A percentile compares a stretch with the other conserved stretches of the same genome.
Conservation (phyloP, 2,888 invertebrate genomes). For the Apamea monoglypha region DNA sequence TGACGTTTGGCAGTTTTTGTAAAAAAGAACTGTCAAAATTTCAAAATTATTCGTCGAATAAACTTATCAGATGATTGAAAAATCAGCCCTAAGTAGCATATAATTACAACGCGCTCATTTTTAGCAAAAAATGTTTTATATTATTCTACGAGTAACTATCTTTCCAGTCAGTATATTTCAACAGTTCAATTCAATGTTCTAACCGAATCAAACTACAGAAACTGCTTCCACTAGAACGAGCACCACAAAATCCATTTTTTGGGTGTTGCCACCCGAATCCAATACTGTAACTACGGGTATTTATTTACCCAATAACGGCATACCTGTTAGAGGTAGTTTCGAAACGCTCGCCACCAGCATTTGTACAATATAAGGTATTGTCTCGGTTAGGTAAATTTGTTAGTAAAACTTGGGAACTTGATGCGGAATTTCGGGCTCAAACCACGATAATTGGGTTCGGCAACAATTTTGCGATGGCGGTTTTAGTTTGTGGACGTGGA, state of each 20-base stretch:
- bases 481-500: conserved; percentile 67
- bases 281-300: conserved; percentile 44
- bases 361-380: conserved; percentile 74
- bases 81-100: too few relatives aligned
- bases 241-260: conserved; percentile 20
- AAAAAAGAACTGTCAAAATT: too few relatives aligned
- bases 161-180: background rate
- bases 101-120: background rate
- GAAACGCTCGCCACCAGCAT: conserved; percentile 68
- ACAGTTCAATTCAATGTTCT: background rate
- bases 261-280: conserved; percentile 25
- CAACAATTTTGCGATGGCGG: conserved; percentile 79
- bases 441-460: conserved; percentile 81
- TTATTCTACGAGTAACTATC: background rate
- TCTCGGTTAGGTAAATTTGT: conserved; percentile 68
- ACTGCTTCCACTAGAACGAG: background rate
- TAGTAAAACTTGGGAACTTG: conserved; percentile 71
- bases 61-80: too few relatives aligned
- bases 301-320: conserved; percentile 60
- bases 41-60: too few relatives aligned
- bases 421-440: conserved; percentile 70
- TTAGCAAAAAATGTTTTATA: background rate
- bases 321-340: conserved; percentile 57
- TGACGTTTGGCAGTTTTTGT: too few relatives aligned
- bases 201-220: background rate